A percentile compares a stretch with the other conserved stretches of the same genome.
These are phyloP conservation scores for Thermophis baileyi DNA, from an alignment of 2,113 vertebrate species.

Conservation along the genomic window DNA sequence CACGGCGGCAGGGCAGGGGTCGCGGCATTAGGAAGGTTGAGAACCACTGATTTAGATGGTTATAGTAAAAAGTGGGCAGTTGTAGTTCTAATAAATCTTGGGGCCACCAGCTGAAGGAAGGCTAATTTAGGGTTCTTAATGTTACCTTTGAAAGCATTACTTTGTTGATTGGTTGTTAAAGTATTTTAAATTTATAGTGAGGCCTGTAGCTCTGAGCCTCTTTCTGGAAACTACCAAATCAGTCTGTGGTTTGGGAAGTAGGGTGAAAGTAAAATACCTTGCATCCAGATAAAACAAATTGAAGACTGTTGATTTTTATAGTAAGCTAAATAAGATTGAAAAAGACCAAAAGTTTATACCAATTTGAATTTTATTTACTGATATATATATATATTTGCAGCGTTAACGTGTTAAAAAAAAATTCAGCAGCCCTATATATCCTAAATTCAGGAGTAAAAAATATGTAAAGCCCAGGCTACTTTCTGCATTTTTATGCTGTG, in stretches of 20 bases:
- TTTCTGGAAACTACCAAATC: not conserved
- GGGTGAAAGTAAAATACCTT: conserved; percentile 65
- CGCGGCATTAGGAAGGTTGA: no score
- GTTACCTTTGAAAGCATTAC: not conserved
- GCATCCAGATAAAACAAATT: conserved; percentile 61
- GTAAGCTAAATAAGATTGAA: conserved; percentile 71
- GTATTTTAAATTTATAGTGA: not conserved
- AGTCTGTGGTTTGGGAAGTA: not conserved
- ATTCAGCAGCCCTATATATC: conserved; percentile 57
- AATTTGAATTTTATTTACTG: conserved; percentile 65
- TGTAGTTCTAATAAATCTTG: not conserved
- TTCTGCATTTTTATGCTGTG: conserved; percentile 4
- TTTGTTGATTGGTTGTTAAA: not conserved
- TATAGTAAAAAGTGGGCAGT: not conserved
- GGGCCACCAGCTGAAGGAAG: not conserved
- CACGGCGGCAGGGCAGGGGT: no score
- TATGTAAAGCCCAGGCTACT: not conserved
- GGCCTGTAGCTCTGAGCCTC: not conserved
- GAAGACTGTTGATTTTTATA: conserved; percentile 66
- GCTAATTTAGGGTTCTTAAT: not conserved
- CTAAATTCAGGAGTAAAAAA: conserved; percentile 56
- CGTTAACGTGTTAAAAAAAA: conserved; percentile 62
- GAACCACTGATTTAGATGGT: no score
- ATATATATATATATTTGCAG: conserved; percentile 54
- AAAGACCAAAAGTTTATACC: conserved; percentile 79